These are phyloP conservation scores for Euphysa ruthae DNA, from an alignment of 30 jellyfish, hydroid and myxozoan genomes.

Conservation along the genomic window DNA sequence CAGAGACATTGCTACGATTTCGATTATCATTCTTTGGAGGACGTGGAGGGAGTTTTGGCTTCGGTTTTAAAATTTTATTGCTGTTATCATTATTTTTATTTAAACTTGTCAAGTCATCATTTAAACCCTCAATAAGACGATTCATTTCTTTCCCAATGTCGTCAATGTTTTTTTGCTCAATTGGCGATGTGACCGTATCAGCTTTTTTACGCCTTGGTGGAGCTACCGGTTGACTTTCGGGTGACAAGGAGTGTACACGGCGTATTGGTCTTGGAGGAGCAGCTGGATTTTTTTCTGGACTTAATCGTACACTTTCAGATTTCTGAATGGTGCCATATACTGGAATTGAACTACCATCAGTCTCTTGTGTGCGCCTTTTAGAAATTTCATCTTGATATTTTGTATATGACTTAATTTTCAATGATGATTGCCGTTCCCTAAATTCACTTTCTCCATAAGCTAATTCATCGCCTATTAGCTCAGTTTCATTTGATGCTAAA, in stretches of 20 bases:
- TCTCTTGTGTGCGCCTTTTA: background rate
- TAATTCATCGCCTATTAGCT: background rate
- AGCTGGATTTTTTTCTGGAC: background rate
- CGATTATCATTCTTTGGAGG: background rate
- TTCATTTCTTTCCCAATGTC: conserved; percentile 28
- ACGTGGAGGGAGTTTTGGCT: background rate
- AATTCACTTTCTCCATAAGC: background rate
- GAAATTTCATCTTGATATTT: conserved; percentile 11
- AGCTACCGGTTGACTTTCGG: background rate
- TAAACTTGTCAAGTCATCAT: background rate
- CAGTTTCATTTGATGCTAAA: background rate
- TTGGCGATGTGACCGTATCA: background rate
- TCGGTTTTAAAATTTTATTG: background rate
- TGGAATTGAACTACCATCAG: background rate
- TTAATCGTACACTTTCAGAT: background rate
- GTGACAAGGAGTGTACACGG: background rate
- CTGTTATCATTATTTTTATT: background rate
- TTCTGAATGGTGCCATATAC: background rate
- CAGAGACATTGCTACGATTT: background rate
- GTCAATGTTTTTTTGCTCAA: conserved; percentile 3
- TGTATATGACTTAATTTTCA: conserved; percentile 4
- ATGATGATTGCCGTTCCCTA: conserved; percentile 3
- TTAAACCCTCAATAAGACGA: conserved; percentile 4
- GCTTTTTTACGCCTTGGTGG: conserved; percentile 7
- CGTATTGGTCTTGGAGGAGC: conserved; percentile 5